A percentile compares a stretch with the other conserved stretches of the same genome.
Evolutionary conservation across 1,140 invertebrate genomes (phyloP).

Genomic region (Drosophila suzukii): DNA sequence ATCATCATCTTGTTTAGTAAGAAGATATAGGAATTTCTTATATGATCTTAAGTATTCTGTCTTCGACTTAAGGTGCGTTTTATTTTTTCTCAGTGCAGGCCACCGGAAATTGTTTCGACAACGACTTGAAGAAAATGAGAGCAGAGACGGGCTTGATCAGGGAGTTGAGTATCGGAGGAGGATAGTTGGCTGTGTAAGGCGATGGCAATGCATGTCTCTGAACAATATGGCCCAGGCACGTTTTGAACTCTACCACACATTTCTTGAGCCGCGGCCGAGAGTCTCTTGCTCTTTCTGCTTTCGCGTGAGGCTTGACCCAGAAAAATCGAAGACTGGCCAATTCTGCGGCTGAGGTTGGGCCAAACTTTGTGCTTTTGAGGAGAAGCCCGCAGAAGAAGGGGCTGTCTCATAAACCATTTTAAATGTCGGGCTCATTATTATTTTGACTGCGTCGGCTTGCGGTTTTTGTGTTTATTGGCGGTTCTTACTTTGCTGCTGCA

Average conservation of each 20-base stretch:
- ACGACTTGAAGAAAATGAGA: constrained; percentile 13
- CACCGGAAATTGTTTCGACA: constrained; percentile 72
- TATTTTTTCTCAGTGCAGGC: constrained; percentile 16
- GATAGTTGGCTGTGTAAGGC: constrained; percentile 1
- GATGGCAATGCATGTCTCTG: constrained; percentile 56
- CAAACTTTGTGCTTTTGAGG: constrained; percentile 22
- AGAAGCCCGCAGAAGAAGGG: constrained; percentile 41
- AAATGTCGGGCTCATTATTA: constrained; percentile 79
- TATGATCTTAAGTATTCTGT: no score
- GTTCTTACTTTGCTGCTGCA: constrained; percentile 29
- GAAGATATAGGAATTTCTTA: no score
- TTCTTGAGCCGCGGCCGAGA: constrained; percentile 10
- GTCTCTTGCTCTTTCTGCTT: constrained; percentile 36
- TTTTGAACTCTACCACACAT: constrained; percentile 69
- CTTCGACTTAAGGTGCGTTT: not conserved
- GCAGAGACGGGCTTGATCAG: constrained; percentile 24
- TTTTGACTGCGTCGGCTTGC: constrained; percentile 74
- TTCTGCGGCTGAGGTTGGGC: constrained; percentile 19
- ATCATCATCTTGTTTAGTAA: no score
- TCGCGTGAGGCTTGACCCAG: constrained; percentile 67
- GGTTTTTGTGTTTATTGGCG: constrained; percentile 73
- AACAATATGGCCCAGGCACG: constrained; percentile 68
- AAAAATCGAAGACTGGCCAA: constrained; percentile 59
- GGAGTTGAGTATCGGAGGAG: constrained; percentile 1
- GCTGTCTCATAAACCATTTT: constrained; percentile 70